A percentile compares a stretch with the other conserved stretches of the same genome.
phyloP scores from a whole-genome alignment of 1,140 invertebrate genomes.

The Nomia melanderi region DNA sequence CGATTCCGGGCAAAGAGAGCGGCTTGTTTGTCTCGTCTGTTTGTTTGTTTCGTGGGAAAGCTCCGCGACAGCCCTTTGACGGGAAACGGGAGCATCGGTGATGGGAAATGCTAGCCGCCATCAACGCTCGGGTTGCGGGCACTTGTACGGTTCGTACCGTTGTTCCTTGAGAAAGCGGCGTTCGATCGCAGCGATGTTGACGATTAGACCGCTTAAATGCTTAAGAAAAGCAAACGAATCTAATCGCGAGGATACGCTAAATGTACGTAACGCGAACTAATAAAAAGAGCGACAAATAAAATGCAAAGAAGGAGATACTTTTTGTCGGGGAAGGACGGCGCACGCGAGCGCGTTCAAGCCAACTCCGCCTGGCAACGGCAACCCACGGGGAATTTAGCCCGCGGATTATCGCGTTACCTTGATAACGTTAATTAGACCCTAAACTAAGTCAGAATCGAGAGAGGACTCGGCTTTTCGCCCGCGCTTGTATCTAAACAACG shows the following conservation, averaged over 20 bases:
- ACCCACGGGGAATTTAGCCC: not conserved
- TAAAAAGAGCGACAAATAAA: no score
- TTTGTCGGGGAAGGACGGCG: not conserved
- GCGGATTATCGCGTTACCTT: not conserved
- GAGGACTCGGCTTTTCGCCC: not conserved
- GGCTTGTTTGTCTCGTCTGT: not conserved
- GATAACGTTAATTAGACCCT: conserved; percentile 25
- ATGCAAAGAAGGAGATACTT: not conserved
- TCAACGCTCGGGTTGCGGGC: no score
- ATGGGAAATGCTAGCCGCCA: not conserved
- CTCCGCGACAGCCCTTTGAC: not conserved
- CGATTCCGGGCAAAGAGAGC: not conserved
- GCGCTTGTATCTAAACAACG: conserved; percentile 5
- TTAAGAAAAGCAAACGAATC: no score
- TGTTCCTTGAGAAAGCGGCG: no score
- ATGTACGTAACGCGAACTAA: no score
- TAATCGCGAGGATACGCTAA: no score
- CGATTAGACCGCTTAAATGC: no score
- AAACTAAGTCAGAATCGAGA: not conserved
- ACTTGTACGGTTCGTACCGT: no score
- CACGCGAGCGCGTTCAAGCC: not conserved
- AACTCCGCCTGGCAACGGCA: not conserved
- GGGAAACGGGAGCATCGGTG: no score
- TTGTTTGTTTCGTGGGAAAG: not conserved
- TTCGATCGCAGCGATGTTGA: no score